Percentiles rank a stretch among this genome's conserved stretches.
Evolutionary conservation across 2,113 vertebrate genomes (phyloP).

Genomic region (Noturus placidus): DNA sequence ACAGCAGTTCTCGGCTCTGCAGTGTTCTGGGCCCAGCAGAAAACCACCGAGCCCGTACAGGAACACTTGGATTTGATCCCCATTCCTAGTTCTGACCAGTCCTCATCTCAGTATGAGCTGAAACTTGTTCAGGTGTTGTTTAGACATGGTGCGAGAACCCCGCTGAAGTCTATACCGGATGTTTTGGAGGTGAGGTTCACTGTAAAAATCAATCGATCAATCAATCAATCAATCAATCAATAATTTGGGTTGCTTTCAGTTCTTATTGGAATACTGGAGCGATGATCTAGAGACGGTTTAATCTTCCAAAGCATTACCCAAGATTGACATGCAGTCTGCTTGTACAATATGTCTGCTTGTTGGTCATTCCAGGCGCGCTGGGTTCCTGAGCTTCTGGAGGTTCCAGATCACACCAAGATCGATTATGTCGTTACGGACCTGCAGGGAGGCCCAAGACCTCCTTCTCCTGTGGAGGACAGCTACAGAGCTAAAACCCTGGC

Average conservation of each 20-base stretch:
- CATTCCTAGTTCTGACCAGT: background rate
- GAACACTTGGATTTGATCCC: background rate
- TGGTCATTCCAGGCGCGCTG: conserved; percentile 78
- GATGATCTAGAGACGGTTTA: background rate
- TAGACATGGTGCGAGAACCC: conserved; percentile 87
- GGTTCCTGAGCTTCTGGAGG: conserved; percentile 76
- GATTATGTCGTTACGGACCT: conserved; percentile 83
- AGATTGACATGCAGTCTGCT: background rate
- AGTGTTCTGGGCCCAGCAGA: conserved; percentile 69
- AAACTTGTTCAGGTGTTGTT: conserved; percentile 86
- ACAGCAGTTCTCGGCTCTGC: conserved; percentile 70
- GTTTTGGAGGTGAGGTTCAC: conserved; percentile 73
- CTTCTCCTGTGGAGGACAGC: conserved; percentile 73
- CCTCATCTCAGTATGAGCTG: conserved; percentile 66
- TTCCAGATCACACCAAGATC: conserved; percentile 80
- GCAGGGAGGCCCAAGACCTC: conserved; percentile 79
- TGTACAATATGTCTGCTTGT: background rate
- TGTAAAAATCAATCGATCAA: background rate
- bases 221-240: background rate
- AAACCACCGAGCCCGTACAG: conserved; percentile 52
- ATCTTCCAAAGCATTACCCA: background rate
- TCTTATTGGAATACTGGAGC: background rate
- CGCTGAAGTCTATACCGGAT: conserved; percentile 80
- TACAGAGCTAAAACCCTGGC: conserved; percentile 69
- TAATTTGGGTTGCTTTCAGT: no score